Percentiles rank a stretch among this genome's conserved stretches.
Evolutionary conservation across 2,113 vertebrate genomes (phyloP).

Genomic region (Pteruthius melanotis): DNA sequence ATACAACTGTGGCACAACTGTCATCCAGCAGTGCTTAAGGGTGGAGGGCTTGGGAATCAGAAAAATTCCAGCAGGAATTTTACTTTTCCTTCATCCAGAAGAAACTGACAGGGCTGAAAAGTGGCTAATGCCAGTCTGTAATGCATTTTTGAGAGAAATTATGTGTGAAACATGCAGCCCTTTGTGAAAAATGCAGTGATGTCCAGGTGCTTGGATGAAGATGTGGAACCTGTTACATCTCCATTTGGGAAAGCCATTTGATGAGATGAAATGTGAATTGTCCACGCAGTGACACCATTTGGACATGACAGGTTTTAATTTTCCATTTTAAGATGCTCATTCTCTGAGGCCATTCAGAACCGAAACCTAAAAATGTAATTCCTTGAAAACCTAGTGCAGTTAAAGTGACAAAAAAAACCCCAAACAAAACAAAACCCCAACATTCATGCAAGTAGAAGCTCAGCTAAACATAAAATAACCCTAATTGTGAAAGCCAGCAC

Average conservation of each 20-base stretch:
- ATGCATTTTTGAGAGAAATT: not conserved
- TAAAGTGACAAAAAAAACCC: not conserved
- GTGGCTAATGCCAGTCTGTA: not conserved
- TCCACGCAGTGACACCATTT: rapidly evolving
- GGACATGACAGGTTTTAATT: not conserved
- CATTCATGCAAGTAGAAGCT: not conserved
- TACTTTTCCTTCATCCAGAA: not conserved
- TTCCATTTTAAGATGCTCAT: not conserved
- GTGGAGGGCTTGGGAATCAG: not conserved
- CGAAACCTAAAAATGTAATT: not conserved
- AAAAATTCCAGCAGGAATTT: not conserved
- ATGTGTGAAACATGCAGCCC: not conserved
- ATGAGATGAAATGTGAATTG: not conserved
- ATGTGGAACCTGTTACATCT: not conserved
- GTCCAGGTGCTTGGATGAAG: not conserved
- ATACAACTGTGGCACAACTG: not conserved
- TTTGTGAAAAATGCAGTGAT: not conserved
- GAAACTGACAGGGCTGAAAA: not conserved
- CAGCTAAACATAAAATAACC: not conserved
- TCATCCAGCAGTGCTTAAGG: not conserved
- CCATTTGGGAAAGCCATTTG: not conserved
- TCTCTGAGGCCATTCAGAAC: not conserved
- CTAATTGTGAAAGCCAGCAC: not conserved
- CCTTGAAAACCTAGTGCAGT: not conserved
- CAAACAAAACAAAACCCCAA: not conserved